Evolutionary conservation across 2,797 vertebrate genomes (phyloP), one percentile per base, ranked within the genome.

Genomic region (Tarsius wallacei): DNA sequence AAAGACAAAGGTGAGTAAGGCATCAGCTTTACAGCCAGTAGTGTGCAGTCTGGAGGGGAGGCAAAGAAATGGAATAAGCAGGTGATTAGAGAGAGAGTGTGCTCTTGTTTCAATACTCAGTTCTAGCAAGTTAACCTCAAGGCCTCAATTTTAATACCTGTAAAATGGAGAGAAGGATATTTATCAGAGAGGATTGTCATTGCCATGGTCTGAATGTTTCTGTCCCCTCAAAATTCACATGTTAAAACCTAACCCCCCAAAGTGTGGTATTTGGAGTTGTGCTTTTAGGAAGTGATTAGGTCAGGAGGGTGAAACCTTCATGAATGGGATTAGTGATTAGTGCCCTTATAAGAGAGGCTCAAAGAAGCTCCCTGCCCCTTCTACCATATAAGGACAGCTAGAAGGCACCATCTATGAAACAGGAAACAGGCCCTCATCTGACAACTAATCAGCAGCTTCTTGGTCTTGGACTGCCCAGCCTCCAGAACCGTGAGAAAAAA

Each of bases 71-170:
- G 14, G 42, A 59, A 42, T 59, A 33, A 81, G 42, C 31, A 55
- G 7, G 4, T 36, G 64, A 68, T 71, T 21, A 49, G 33, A 31
- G 64, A 22, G 9, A 59, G 36, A 12, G 47, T 49, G 11, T 5
- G 7, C 61, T 95, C 85, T 68, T 76, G 51, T 82, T 91, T 86
- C 24, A 70, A 90, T 33, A 55, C 66, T 95, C n/a, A 49, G 26
- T 61, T 33, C 42, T 15, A 42, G 66, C 57, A 63, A 74, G 28
- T 61, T 42, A 87, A 61, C 11, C 11, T 42, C 2, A 2, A 31
- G 31, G 80, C 33, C 55, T 94, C 86, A 51, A 76, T 53, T 87
- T 95, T 91, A 74, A 68, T 57, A 93, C 22, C 85, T 87, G 13
- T 59, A 63, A 87, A 61, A 76, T 19, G 26, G 55, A 93, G 64